Evolutionary conservation across 2,113 vertebrate genomes (phyloP).

Genomic region (Microtus ochrogaster): DNA sequence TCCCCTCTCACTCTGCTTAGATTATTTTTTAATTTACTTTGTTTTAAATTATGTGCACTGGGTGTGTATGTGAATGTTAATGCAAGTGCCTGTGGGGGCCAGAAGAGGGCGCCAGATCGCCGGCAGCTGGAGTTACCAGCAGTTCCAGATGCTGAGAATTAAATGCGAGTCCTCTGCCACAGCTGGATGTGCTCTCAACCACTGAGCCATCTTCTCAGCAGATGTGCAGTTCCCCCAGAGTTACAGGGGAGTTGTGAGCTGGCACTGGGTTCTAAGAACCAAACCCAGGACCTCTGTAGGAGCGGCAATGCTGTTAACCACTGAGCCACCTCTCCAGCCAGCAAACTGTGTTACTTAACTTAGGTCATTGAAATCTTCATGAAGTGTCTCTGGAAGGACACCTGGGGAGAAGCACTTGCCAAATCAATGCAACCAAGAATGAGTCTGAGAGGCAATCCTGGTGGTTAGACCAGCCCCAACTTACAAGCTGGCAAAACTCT

Average conservation of each 20-base stretch:
- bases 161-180: background rate
- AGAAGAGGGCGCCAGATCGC: background rate
- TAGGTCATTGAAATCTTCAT: slow-evolving; percentile 22
- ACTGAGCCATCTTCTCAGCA: background rate
- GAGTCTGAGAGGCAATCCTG: slow-evolving; percentile 20
- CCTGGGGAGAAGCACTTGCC: slow-evolving; percentile 23
- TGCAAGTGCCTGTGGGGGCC: background rate
- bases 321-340: background rate
- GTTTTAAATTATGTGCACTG: background rate
- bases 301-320: background rate
- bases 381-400: background rate
- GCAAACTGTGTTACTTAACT: background rate
- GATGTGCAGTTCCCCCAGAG: background rate
- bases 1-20: background rate
- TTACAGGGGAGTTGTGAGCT: background rate
- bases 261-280: background rate
- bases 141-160: background rate
- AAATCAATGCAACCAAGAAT: slow-evolving; percentile 28
- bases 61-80: background rate
- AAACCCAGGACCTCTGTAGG: background rate
- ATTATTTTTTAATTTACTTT: background rate
- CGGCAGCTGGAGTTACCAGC: background rate
- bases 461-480: background rate
- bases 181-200: background rate
- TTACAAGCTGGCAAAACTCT: background rate